A percentile compares a stretch with the other conserved stretches of the same genome.
Evolutionary conservation across 2,888 invertebrate genomes (phyloP).

Genomic region (Hypselothyrea guttata): DNA sequence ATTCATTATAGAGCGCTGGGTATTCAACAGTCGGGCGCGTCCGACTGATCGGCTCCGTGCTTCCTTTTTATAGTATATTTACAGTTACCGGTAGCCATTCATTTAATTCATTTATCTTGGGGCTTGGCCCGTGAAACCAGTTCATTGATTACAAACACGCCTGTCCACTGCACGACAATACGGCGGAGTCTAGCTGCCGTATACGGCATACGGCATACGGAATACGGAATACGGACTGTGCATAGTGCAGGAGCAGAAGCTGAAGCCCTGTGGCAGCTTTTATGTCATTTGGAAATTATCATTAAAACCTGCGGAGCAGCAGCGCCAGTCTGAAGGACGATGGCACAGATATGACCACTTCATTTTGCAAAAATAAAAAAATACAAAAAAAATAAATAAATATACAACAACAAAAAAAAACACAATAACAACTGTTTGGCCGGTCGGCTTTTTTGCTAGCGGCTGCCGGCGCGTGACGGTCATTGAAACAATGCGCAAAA

Average conservation of each 20-base stretch:
- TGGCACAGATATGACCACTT: constrained; percentile 67
- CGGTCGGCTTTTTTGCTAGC: constrained; percentile 35
- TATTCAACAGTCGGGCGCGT: no score
- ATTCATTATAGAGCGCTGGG: no score
- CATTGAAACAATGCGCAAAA: constrained; percentile 72
- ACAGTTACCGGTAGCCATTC: constrained; percentile 52
- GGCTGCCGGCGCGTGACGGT: constrained; percentile 69
- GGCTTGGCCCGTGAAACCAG: constrained; percentile 37
- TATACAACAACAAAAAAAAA: constrained; percentile 18
- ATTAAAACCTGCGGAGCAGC: constrained; percentile 38
- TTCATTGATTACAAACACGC: constrained; percentile 65
- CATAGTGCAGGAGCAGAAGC: constrained; percentile 1
- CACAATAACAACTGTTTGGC: constrained; percentile 23
- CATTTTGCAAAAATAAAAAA: constrained; percentile 62
- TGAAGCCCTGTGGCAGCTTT: constrained; percentile 43
- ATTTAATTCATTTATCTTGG: constrained; percentile 72
- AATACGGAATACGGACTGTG: not conserved
- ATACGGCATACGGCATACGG: constrained; percentile 3
- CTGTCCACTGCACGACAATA: constrained; percentile 8
- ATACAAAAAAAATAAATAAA: constrained; percentile 17
- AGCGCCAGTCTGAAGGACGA: not conserved
- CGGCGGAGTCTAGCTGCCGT: not conserved
- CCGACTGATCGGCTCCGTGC: no score
- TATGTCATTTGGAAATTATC: constrained; percentile 74
- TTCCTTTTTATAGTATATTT: no score